Conservation (phyloP, 2,888 invertebrate species). For the Baronia brevicornis region DNA sequence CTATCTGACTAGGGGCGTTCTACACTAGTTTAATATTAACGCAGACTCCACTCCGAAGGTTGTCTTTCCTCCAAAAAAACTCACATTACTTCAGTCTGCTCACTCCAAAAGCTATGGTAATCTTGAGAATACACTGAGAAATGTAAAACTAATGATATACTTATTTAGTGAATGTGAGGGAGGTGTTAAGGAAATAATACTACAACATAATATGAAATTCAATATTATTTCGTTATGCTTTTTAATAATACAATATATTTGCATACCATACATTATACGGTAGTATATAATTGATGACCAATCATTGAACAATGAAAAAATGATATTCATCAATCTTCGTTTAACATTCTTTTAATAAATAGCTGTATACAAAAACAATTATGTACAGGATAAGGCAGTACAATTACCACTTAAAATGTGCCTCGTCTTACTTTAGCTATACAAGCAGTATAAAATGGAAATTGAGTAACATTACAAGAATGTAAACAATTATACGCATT, state of each 20-base stretch:
- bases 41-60: no score
- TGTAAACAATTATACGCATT: conserved; percentile 40
- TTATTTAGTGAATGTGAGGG: no score
- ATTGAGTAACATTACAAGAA: conserved; percentile 54
- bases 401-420: conserved; percentile 70
- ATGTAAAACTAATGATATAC: no score
- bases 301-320: conserved; percentile 73
- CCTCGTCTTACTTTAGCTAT: conserved; percentile 70
- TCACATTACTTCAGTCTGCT: no score
- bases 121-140: not conserved
- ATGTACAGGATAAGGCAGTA: conserved; percentile 76
- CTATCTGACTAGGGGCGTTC: no score
- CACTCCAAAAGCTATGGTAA: no score
- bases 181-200: conserved; percentile 50
- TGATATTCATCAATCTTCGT: conserved; percentile 69
- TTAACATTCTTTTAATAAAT: conserved; percentile 75
- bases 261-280: conserved; percentile 72
- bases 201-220: conserved; percentile 68
- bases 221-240: conserved; percentile 76
- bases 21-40: no score
- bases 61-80: no score
- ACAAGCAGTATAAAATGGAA: conserved; percentile 71
- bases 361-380: conserved; percentile 77
- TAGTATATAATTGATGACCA: conserved; percentile 73
- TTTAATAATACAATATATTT: conserved; percentile 75